Evolutionary conservation across 2,888 invertebrate species (phyloP).

Genomic region (Ariolimax columbianus): DNA sequence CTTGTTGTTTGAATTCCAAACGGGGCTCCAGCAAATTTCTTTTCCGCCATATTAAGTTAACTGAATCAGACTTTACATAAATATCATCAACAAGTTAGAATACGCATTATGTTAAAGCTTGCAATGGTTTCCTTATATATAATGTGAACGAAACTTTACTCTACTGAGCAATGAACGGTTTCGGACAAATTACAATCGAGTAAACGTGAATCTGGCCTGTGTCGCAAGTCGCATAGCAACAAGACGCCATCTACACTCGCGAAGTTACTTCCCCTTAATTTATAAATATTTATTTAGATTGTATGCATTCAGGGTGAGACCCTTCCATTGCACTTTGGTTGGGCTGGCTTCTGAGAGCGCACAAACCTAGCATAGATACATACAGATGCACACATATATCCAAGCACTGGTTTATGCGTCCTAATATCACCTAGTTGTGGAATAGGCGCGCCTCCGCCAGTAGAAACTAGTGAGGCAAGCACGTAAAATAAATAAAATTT

Average conservation of each 20-base stretch:
- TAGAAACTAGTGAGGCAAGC: too few species aligned
- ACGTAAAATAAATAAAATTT: too few species aligned
- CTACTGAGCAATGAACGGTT: background rate
- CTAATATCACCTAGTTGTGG: too few species aligned
- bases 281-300: too few species aligned
- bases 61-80: background rate
- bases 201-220: background rate
- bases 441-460: too few species aligned
- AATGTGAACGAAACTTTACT: background rate
- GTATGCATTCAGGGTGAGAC: too few species aligned
- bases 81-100: background rate
- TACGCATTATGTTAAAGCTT: background rate
- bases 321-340: too few species aligned
- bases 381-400: too few species aligned
- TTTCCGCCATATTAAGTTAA: background rate
- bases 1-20: constrained; percentile 6
- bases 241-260: background rate
- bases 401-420: too few species aligned
- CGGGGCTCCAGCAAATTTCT: background rate
- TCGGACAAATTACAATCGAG: background rate
- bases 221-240: constrained; percentile 6
- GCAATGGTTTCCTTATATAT: background rate
- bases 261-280: constrained; percentile 8
- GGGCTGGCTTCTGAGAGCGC: too few species aligned
- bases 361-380: too few species aligned